Conservation (phyloP, 2,888 invertebrate genomes). For the Amiota communis region DNA sequence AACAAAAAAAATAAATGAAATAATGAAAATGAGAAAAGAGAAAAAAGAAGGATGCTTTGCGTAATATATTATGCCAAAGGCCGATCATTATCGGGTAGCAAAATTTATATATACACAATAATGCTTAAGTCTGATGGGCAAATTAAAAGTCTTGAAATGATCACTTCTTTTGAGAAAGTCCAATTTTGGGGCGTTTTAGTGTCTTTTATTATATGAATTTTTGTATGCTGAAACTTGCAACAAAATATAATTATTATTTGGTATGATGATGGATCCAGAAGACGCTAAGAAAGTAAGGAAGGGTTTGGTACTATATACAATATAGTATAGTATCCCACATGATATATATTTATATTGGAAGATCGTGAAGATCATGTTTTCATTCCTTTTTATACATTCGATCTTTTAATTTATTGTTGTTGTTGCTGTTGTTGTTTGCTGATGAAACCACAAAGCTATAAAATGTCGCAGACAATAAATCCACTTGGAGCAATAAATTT, state of each 20-base stretch:
- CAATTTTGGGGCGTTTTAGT: neutral
- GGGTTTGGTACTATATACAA: too few relatives aligned
- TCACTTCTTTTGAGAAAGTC: neutral
- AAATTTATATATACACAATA: constrained; percentile 65
- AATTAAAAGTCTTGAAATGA: constrained; percentile 54
- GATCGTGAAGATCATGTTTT: neutral
- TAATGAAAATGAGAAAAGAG: neutral
- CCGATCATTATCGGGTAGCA: constrained; percentile 70
- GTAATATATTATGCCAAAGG: constrained; percentile 68
- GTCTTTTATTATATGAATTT: neutral
- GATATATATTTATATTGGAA: neutral
- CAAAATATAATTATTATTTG: constrained; percentile 1
- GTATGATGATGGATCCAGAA: neutral
- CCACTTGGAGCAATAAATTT: constrained; percentile 67
- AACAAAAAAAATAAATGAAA: neutral
- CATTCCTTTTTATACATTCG: too few relatives aligned
- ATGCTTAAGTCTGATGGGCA: constrained; percentile 53
- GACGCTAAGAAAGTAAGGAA: neutral
- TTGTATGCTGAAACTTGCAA: neutral
- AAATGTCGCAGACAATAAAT: constrained; percentile 67
- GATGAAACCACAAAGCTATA: constrained; percentile 60
- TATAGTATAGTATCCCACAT: constrained; percentile 6
- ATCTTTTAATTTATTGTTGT: neutral
- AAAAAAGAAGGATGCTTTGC: constrained; percentile 38
- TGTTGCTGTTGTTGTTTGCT: neutral